These are phyloP conservation scores for Xestia sexstrigata DNA, from an alignment of 2,888 invertebrate species.

Conservation along the genomic window DNA sequence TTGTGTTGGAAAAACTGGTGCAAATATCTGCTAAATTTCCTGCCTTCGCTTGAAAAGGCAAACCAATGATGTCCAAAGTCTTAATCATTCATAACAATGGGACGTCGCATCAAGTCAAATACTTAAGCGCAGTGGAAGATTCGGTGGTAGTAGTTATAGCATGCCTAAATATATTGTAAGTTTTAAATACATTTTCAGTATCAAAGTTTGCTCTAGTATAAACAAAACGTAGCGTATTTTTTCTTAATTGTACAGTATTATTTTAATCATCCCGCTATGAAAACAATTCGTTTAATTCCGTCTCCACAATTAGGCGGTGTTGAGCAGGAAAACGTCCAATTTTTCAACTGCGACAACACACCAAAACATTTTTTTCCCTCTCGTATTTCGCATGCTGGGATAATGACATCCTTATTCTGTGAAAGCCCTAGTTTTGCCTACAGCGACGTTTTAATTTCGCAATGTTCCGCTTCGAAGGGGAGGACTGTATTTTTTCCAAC, in stretches of 20 bases:
- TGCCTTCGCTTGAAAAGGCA: not conserved
- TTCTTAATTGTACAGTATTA: conserved; percentile 52
- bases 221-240: conserved; percentile 7
- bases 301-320: conserved; percentile 59
- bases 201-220: not conserved
- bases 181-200: not conserved
- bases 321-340: conserved; percentile 60
- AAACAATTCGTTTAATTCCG: conserved; percentile 63
- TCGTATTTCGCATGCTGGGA: conserved; percentile 67
- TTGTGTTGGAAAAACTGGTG: not conserved
- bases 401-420: conserved; percentile 77
- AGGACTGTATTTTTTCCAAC: conserved; percentile 73
- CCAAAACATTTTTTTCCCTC: conserved; percentile 59
- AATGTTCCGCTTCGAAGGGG: conserved; percentile 63
- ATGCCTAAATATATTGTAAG: not conserved
- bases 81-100: not conserved
- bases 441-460: conserved; percentile 80
- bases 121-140: not conserved
- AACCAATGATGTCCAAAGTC: not conserved
- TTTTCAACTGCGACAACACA: conserved; percentile 62
- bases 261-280: conserved; percentile 49
- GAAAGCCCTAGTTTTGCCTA: conserved; percentile 76
- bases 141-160: not conserved
- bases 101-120: not conserved
- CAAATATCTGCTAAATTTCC: not conserved